Base-by-base conservation (phyloP, 2,888 invertebrate genomes). In the Stenotaenia linearis region DNA sequence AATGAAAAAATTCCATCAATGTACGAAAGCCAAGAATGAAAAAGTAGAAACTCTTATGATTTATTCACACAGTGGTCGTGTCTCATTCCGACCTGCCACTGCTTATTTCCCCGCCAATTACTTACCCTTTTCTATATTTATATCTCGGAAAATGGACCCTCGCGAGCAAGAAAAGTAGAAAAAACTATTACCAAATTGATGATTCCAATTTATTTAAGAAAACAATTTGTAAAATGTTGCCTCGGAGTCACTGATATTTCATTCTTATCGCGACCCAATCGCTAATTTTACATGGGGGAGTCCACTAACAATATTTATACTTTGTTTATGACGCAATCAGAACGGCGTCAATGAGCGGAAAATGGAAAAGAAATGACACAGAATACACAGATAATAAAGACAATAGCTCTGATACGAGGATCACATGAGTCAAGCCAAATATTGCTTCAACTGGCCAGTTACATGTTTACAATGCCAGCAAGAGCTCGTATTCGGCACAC, bases 171-270 rank as follows among this genome's bases (percentile, higher is more conserved):
- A 61, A 61, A 23, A 23, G 25, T 21, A 18, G 15, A 69, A 69
- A 28, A 69, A 69, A 5, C 69, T 69, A 69, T 69, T 69, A 69
- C 9, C n/a, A 69, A 69, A 69, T 69, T 69, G 28, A 5, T 28
- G 25, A 69, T 69, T 25, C 28, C 69, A 69, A 69, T 69, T 69
- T 69, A 23, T 69, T 25, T 28, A 69, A 23, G 12, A 45, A n/a
- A 69, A 69, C 69, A 25, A 69, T 69, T 69, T 69, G 69, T 69
- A 50, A 50, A 50, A 50, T 50, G 50, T 32, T 50, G 69, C 69
- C 69, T 69, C 10, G 12, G 25, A 69, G 69, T 28, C 25, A 69
- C 10, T 69, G 28, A 69, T 69, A 69, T 69, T 69, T 69, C 69
- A 69, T 69, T 69, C 69, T 69, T 69, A 69, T 69, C 69, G 25